These are phyloP conservation scores for Orchesella cincta DNA, from an alignment of 1,140 invertebrate species.

Conservation along the genomic window DNA sequence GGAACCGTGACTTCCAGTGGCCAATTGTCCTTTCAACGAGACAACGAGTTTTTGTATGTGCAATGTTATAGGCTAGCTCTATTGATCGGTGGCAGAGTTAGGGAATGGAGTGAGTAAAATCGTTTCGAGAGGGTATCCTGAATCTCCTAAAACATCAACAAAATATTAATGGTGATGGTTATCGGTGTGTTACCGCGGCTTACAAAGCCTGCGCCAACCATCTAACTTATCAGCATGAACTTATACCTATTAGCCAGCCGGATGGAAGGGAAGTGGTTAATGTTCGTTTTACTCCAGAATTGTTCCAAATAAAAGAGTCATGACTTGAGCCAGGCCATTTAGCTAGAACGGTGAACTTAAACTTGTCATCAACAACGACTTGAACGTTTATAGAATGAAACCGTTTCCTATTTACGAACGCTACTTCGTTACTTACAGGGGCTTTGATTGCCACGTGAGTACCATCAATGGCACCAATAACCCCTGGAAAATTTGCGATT, in stretches of 20 bases:
- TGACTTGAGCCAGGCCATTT: conserved; percentile 55
- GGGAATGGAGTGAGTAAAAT: conserved; percentile 24
- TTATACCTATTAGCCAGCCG: too few relatives aligned
- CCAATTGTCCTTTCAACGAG: conserved; percentile 36
- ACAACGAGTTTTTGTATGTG: conserved; percentile 10
- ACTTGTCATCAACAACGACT: conserved; percentile 44
- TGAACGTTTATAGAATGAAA: conserved; percentile 47
- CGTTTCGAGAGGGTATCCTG: conserved; percentile 33
- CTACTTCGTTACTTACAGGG: conserved; percentile 32
- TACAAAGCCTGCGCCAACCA: too few relatives aligned
- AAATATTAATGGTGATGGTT: too few relatives aligned
- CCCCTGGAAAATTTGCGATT: conserved; percentile 11
- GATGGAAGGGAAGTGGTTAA: too few relatives aligned
- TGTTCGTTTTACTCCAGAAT: conserved; percentile 35
- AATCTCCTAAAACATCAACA: too few relatives aligned
- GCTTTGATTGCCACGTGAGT: conserved; percentile 41
- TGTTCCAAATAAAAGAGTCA: conserved; percentile 54
- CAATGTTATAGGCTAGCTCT: neutral
- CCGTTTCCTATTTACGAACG: conserved; percentile 39
- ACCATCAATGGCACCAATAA: conserved; percentile 42
- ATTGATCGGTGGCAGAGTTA: neutral
- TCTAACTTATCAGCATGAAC: too few relatives aligned
- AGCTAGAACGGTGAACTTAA: conserved; percentile 51
- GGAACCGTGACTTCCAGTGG: conserved; percentile 32
- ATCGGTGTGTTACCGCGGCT: too few relatives aligned